These are phyloP conservation scores for Acronicta aceris DNA, from an alignment of 2,888 invertebrate species.

Conservation along the genomic window DNA sequence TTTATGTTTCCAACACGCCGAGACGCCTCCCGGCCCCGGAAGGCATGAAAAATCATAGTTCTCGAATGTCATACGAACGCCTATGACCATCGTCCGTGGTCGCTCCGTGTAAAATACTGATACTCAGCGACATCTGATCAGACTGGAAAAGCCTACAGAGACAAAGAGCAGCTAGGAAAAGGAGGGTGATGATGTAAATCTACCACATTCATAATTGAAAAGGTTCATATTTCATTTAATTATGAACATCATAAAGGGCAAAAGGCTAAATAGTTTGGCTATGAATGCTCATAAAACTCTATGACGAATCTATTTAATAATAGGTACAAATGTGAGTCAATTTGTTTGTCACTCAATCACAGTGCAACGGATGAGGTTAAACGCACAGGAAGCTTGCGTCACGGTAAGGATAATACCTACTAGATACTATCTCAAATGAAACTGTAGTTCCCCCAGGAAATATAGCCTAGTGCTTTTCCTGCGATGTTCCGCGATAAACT, in stretches of 20 bases:
- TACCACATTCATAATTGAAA: constrained; percentile 3
- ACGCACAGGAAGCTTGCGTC: constrained; percentile 47
- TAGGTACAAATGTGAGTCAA: constrained; percentile 49
- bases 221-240: constrained; percentile 21
- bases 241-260: constrained; percentile 26
- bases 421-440: constrained; percentile 38
- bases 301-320: constrained; percentile 42
- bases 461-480: constrained; percentile 26
- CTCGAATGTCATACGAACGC: too few relatives aligned
- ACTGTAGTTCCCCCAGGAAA: constrained; percentile 44
- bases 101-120: too few relatives aligned
- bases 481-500: not conserved
- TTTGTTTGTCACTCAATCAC: constrained; percentile 40
- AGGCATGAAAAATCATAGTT: too few relatives aligned
- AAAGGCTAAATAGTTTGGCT: constrained; percentile 39
- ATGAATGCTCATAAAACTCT: constrained; percentile 35
- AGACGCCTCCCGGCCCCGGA: too few relatives aligned
- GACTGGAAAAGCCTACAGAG: too few relatives aligned
- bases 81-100: too few relatives aligned
- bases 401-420: constrained; percentile 49
- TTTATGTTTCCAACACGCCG: too few relatives aligned
- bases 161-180: too few relatives aligned
- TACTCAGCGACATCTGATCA: too few relatives aligned
- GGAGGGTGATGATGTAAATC: not conserved
- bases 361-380: constrained; percentile 49